phyloP scores from a whole-genome alignment of 1,140 invertebrate genomes.

The Patella vulgata region DNA sequence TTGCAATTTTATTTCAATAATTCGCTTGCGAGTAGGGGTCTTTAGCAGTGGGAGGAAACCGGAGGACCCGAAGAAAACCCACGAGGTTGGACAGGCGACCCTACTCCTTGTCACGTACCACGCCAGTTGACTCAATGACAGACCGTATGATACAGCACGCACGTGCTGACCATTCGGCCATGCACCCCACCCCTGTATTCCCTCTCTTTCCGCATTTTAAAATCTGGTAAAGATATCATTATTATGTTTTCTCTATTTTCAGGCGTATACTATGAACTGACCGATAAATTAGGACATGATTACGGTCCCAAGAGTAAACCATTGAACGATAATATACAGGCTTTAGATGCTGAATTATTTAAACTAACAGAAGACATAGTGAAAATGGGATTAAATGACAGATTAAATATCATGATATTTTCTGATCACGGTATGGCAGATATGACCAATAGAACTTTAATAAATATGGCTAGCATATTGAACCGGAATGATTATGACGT shows the following conservation, averaged over 20 bases:
- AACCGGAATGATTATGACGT: conserved; percentile 44
- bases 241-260: conserved; percentile 7
- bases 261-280: conserved; percentile 51
- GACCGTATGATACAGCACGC: too few relatives aligned
- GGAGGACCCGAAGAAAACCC: too few relatives aligned
- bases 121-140: too few relatives aligned
- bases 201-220: too few relatives aligned
- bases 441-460: conserved; percentile 42
- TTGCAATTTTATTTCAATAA: too few relatives aligned
- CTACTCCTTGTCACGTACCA: too few relatives aligned
- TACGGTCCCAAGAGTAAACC: conserved; percentile 43
- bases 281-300: conserved; percentile 51
- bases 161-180: too few relatives aligned
- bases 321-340: conserved; percentile 30
- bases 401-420: conserved; percentile 66
- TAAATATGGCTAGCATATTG: conserved; percentile 56
- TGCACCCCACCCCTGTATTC: too few relatives aligned
- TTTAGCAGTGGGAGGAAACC: too few relatives aligned
- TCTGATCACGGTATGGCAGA: conserved; percentile 69
- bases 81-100: too few relatives aligned
- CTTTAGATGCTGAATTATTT: conserved; percentile 50
- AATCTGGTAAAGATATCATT: too few relatives aligned
- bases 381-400: background rate
- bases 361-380: conserved; percentile 41
- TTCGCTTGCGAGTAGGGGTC: too few relatives aligned